phyloP scores from a whole-genome alignment of 2,888 invertebrate genomes.

The Catocala sponsa region DNA sequence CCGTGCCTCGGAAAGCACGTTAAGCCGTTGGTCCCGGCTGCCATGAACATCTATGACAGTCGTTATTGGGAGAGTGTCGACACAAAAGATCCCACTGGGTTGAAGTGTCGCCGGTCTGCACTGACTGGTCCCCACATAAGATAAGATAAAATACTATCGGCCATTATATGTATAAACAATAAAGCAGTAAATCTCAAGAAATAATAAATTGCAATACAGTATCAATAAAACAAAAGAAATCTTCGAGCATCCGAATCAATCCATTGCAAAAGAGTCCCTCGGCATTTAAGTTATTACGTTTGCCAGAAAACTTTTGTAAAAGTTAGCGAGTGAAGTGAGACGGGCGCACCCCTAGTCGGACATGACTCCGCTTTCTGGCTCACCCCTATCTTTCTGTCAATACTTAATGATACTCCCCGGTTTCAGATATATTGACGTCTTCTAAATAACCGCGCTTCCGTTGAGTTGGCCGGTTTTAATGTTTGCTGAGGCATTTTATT shows the following conservation, averaged over 20 bases:
- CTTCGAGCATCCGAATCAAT: neutral
- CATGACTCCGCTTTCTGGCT: conserved; percentile 64
- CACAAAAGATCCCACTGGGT: too few relatives aligned
- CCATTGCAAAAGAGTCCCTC: conserved; percentile 4
- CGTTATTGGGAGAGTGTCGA: too few relatives aligned
- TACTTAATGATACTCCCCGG: conserved; percentile 66
- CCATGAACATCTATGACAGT: too few relatives aligned
- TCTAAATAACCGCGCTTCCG: conserved; percentile 48
- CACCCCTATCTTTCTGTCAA: conserved; percentile 58
- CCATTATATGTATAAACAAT: too few relatives aligned
- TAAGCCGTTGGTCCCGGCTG: too few relatives aligned
- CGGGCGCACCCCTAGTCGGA: conserved; percentile 52
- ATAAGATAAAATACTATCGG: too few relatives aligned
- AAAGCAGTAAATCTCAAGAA: too few relatives aligned
- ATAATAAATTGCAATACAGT: too few relatives aligned
- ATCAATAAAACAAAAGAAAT: too few relatives aligned
- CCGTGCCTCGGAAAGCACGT: too few relatives aligned
- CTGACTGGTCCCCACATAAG: too few relatives aligned
- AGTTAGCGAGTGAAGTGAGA: conserved; percentile 29
- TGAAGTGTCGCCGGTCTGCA: too few relatives aligned
- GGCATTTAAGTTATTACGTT: conserved; percentile 17
- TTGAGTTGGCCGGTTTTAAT: conserved; percentile 16
- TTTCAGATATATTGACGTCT: conserved; percentile 46
- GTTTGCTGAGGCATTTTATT: neutral
- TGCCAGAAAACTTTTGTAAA: conserved; percentile 30